A percentile compares a stretch with the other conserved stretches of the same genome.
These are phyloP conservation scores for Calcarius lapponicus DNA, from an alignment of 2,797 vertebrate genomes.

Conservation along the genomic window DNA sequence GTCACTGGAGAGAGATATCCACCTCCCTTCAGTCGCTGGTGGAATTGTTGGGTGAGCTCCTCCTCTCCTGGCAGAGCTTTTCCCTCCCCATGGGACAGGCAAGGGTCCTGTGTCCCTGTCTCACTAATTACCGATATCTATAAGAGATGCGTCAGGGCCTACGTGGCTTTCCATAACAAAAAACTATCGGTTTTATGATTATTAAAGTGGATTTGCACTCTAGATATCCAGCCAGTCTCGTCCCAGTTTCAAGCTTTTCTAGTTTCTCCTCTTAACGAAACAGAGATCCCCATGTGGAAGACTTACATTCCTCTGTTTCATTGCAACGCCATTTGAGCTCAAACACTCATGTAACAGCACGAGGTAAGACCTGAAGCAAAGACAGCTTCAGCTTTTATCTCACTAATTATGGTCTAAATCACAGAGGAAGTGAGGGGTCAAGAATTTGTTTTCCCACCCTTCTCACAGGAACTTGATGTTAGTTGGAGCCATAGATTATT, in stretches of 20 bases:
- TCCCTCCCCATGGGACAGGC: fast-evolving
- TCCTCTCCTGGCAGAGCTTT: not conserved
- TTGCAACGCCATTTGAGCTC: not conserved
- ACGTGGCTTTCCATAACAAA: fast-evolving
- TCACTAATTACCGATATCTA: fast-evolving
- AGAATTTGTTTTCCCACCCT: not conserved
- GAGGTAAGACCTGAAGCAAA: not conserved
- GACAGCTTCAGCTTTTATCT: not conserved
- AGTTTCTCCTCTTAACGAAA: not conserved
- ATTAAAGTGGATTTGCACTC: not conserved
- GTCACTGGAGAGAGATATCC: too few relatives aligned
- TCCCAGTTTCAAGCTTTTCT: not conserved
- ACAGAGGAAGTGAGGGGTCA: not conserved
- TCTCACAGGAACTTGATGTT: not conserved
- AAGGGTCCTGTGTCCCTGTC: fast-evolving
- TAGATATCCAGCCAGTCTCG: fast-evolving
- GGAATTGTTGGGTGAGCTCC: fast-evolving
- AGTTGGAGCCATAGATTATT: not conserved
- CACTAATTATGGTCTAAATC: not conserved
- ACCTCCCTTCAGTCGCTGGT: fast-evolving
- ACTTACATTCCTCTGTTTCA: not conserved
- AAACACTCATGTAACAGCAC: not conserved
- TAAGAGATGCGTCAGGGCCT: fast-evolving
- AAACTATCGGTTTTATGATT: fast-evolving
- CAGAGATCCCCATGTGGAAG: fast-evolving